These are phyloP conservation scores for Drosophila tropicalis DNA, from an alignment of 1,140 invertebrate species.

Conservation along the genomic window DNA sequence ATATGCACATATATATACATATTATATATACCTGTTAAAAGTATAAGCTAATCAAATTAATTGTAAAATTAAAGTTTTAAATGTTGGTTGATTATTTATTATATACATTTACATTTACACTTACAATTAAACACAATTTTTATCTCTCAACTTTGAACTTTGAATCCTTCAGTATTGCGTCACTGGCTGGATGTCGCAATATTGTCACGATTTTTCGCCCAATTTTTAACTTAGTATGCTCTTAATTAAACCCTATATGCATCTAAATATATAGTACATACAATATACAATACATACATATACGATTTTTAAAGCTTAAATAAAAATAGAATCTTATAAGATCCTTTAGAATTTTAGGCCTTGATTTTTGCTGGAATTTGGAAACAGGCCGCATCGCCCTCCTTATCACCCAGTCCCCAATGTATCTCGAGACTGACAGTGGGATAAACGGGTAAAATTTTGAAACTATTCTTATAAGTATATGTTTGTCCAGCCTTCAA, in stretches of 20 bases:
- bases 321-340: conserved; percentile 53
- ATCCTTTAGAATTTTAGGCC: conserved; percentile 50
- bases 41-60: conserved; percentile 5
- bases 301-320: conserved; percentile 49
- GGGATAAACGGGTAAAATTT: conserved; percentile 88
- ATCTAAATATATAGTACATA: conserved; percentile 8
- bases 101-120: conserved; percentile 13
- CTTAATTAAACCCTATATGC: conserved; percentile 64
- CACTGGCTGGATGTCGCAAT: conserved; percentile 78
- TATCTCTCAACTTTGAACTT: not conserved
- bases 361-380: conserved; percentile 87
- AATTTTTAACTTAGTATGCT: conserved; percentile 16
- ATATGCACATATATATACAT: conserved; percentile 13
- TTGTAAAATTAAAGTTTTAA: conserved; percentile 14
- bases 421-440: conserved; percentile 86
- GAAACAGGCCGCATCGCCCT: conserved; percentile 86
- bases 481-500: conserved; percentile 87
- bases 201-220: conserved; percentile 37
- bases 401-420: conserved; percentile 85
- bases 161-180: conserved; percentile 56
- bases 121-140: conserved; percentile 12
- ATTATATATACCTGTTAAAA: conserved; percentile 1
- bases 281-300: conserved; percentile 21
- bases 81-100: conserved; percentile 28
- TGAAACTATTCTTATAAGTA: conserved; percentile 88